These are phyloP conservation scores for Drosophila atripex DNA, from an alignment of 2,888 invertebrate genomes.

Conservation along the genomic window DNA sequence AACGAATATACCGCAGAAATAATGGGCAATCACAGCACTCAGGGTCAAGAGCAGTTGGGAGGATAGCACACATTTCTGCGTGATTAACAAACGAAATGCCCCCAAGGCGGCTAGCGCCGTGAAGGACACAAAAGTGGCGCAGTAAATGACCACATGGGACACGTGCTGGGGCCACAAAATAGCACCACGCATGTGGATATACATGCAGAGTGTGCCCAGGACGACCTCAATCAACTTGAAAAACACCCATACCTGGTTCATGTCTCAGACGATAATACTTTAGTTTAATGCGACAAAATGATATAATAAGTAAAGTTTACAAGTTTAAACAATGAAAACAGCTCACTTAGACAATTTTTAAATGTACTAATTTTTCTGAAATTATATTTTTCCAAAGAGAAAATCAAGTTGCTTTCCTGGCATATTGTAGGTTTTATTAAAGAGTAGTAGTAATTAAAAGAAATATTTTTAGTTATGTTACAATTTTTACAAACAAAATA, in stretches of 20 bases:
- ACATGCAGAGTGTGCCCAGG: conserved; percentile 61
- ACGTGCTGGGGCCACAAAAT: conserved; percentile 53
- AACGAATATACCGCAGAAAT: conserved; percentile 56
- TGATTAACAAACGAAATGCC: conserved; percentile 54
- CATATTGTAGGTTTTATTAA: background rate
- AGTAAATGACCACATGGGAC: conserved; percentile 69
- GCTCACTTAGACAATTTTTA: background rate
- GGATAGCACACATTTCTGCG: conserved; percentile 39
- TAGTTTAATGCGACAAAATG: too few relatives aligned
- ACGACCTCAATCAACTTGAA: conserved; percentile 65
- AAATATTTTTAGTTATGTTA: too few relatives aligned
- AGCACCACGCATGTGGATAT: conserved; percentile 68
- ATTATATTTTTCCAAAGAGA: background rate
- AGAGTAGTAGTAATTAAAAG: too few relatives aligned
- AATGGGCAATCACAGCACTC: conserved; percentile 52
- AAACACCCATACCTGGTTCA: conserved; percentile 71
- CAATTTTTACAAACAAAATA: too few relatives aligned
- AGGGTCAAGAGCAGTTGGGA: conserved; percentile 59
- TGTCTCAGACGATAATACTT: conserved; percentile 17
- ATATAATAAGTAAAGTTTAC: too few relatives aligned
- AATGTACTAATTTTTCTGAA: too few relatives aligned
- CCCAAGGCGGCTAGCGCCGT: conserved; percentile 65
- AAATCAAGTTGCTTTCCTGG: background rate
- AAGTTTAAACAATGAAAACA: background rate
- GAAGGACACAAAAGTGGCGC: conserved; percentile 72